Evolutionary conservation across 2,888 invertebrate species (phyloP).

Genomic region (Cheilosia grossa): DNA sequence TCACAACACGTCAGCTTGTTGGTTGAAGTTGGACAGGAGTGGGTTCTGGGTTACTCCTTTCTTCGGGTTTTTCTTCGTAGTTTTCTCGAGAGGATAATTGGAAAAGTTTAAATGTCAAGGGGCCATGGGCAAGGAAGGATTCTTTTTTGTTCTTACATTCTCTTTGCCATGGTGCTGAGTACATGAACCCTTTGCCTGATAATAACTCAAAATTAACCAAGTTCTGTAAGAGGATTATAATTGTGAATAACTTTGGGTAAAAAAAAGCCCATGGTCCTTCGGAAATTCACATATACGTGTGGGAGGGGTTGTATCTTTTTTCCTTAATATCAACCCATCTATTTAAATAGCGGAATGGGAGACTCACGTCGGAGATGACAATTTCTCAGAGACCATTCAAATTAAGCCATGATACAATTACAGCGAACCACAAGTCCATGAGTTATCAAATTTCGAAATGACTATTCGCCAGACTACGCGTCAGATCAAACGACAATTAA

Average conservation of each 20-base stretch:
- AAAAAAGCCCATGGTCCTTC: constrained; percentile 2
- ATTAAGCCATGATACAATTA: no score
- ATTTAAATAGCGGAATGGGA: no score
- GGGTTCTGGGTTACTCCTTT: constrained; percentile 5
- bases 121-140: background rate
- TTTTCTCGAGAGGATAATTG: constrained; percentile 56
- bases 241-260: constrained; percentile 20
- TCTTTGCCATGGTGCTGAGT: background rate
- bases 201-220: constrained; percentile 13
- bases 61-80: background rate
- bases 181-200: constrained; percentile 6
- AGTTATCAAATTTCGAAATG: no score
- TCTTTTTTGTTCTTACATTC: constrained; percentile 1
- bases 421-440: no score
- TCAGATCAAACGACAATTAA: no score
- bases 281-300: background rate
- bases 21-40: background rate
- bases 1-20: constrained; percentile 23
- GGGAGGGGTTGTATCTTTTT: background rate
- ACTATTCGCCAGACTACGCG: no score
- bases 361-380: no score
- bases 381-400: no score
- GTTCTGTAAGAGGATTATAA: constrained; percentile 23
- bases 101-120: constrained; percentile 65
- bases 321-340: no score